Base-by-base conservation (phyloP, 2,797 vertebrate species). In the Antennarius maculatus region DNA sequence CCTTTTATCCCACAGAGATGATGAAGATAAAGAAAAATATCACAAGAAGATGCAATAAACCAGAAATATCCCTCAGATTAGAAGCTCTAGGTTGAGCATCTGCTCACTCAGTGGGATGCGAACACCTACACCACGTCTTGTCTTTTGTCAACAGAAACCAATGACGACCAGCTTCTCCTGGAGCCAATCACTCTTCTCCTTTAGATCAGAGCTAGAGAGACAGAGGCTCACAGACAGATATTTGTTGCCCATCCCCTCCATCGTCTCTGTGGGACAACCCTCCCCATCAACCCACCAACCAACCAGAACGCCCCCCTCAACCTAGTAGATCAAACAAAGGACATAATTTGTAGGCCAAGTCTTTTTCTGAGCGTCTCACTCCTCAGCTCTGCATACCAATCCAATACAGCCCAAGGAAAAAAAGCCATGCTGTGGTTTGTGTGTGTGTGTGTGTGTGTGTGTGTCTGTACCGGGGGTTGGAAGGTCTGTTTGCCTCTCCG, bases 311-410 rank as follows among this genome's bases (percentile, higher is more conserved):
- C 46, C 48, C 53, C 66, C 46, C 48, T 54, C 69, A 78, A 77
- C 81, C 85, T 91, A 90, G 88, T 91, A 76, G 88, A 92, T 91
- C 85, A 92, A 91, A 93, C 89, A 93, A 91, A 93, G 91, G 89
- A 92, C 92, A 92, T 92, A 84, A 93, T 93, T 93, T 92, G 89
- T 90, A 92, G 90, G 90, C 90, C 87, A 91, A 92, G 90, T 91
- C 85, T 90, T 91, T 90, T 90, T 88, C 89, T 83, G 81, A 85
- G 85, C 74, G 66, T 78, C 81, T 87, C 85, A 89, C 85, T 89
- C 82, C 73, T 90, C 79, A 50, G 84, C 88, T 86, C 77, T 83
- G 84, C 87, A 89, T 91, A 92, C 87, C 88, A 92, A 92, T 91
- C 89, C 89, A 91, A 91, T 87, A 91, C 80, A 88, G 89, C 91